A percentile compares a stretch with the other conserved stretches of the same genome.
These are phyloP conservation scores for Thomomys bottae DNA, from an alignment of 2,113 vertebrate species.

Conservation along the genomic window DNA sequence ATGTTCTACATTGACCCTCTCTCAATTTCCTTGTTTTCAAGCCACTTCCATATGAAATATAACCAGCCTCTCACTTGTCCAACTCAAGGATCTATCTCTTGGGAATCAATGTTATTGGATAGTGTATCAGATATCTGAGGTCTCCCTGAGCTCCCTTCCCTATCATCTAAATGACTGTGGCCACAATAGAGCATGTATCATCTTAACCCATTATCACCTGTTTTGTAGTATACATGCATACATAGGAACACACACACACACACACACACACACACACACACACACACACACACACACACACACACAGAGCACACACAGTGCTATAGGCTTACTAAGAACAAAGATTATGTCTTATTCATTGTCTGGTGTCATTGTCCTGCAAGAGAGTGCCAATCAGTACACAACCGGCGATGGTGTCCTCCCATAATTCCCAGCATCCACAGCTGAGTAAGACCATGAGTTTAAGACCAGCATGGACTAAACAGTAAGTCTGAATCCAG, in stretches of 20 bases:
- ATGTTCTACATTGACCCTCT: not conserved
- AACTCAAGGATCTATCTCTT: not conserved
- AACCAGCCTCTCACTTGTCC: not conserved
- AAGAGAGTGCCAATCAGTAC: not conserved
- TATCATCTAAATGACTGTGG: not conserved
- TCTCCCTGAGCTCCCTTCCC: too few relatives aligned
- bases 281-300: not conserved
- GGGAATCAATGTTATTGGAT: not conserved
- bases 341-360: not conserved
- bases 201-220: not conserved
- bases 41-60: not conserved
- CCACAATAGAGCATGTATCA: not conserved
- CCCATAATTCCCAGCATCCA: too few relatives aligned
- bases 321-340: not conserved
- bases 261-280: not conserved
- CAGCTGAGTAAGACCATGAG: too few relatives aligned
- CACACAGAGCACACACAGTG: not conserved
- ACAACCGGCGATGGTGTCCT: not conserved
- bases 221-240: not conserved
- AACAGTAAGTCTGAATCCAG: too few relatives aligned
- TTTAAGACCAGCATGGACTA: too few relatives aligned
- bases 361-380: not conserved
- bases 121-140: not conserved
- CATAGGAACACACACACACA: fast-evolving
- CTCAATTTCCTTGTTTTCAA: not conserved